Evolutionary conservation across 1,140 invertebrate genomes (phyloP), one percentile per base, ranked within the genome.

Genomic region (Drosophila takahashii): DNA sequence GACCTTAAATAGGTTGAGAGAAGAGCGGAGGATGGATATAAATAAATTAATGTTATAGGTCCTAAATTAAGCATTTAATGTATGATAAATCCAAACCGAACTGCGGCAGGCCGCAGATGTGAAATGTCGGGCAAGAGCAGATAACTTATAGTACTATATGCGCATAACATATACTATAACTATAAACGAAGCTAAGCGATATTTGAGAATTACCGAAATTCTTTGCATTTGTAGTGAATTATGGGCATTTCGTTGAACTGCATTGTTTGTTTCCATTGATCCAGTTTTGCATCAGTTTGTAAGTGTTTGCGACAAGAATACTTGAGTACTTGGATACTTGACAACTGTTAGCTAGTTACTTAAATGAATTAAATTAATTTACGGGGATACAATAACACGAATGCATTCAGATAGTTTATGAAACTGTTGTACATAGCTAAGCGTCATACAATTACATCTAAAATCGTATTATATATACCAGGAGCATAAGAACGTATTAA

Each of bases 331-430:
- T 81, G 60, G 78, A 57, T 77, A 64, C 78, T 81, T 81, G 60
- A 81, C 74, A 83, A 81, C 76, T 89, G 84, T 89, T 89, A 89
- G 84, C 85, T 89, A 89, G 84, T 89, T 89, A 89, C 76, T 89
- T 89, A 87, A 86, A 87, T 83, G 51, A 77, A 87, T 78, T 71
- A 41, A 77, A 75, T 76, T 86, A 74, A 79, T 72, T 77, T 78
- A 76, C 53, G 60, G 26, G 44, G 65, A 60, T 60, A 77, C 51
- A 56, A 64, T 74, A 76, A 65, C 36, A 32, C 45, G 44, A 60
- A 80, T 39, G 58, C 79, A 81, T 81, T 77, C 57, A 77, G 51
- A 83, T 81, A 85, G 81, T 86, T 86, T 86, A 86, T 86, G 75
- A 86, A 87, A 87, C 84, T 87, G 84, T 87, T 87, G 84, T 87